Evolutionary conservation across 2,888 invertebrate genomes (phyloP), one percentile per base, ranked within the genome.

Genomic region (Dichetophora obliterata): DNA sequence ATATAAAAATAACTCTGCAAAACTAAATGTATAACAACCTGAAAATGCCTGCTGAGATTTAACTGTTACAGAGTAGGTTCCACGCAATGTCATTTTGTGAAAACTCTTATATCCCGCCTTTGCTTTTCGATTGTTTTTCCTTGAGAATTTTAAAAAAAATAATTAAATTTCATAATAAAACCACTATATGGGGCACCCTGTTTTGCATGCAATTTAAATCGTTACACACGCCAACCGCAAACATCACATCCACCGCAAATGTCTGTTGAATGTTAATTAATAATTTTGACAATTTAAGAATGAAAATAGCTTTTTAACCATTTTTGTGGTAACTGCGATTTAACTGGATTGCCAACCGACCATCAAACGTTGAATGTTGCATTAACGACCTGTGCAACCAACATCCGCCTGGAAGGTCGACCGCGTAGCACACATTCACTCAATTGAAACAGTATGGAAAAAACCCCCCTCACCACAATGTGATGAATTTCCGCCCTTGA

Each of bases 381-480:
- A 43, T 43, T 43, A 43, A 19, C 57, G 24, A 11, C 48, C 68
- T 24, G 27, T 27, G 9, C 54, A 54, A 8, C 27, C 52, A 54
- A 37, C n/a, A 31, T 19, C 34, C 34, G 57, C 11, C 22, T n/a
- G 14, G 5, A 22, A 34, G 78, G 75, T 77, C 79, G 81, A 79
- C 78, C 81, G 82, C 77, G 68, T 79, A 78, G 37, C 77, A 73
- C 79, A 77, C 78, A 78, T 76, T 80, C 81, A 78, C 81, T 77
- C 74, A 77, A 76, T 11, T 54, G 11, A 37, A 16, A 14, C n/a
- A 24, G 22, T 22, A 24, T 24, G 27, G 52, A 22, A 75, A 63
- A 68, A 34, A 65, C 79, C 77, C 75, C 77, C 79, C 73, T 83
- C 54, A 50, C 82, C 77, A 76, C 80, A 76, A 27, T 66, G 74